phyloP scores from a whole-genome alignment of 2,797 vertebrate species.

The Gephyroberyx darwinii region DNA sequence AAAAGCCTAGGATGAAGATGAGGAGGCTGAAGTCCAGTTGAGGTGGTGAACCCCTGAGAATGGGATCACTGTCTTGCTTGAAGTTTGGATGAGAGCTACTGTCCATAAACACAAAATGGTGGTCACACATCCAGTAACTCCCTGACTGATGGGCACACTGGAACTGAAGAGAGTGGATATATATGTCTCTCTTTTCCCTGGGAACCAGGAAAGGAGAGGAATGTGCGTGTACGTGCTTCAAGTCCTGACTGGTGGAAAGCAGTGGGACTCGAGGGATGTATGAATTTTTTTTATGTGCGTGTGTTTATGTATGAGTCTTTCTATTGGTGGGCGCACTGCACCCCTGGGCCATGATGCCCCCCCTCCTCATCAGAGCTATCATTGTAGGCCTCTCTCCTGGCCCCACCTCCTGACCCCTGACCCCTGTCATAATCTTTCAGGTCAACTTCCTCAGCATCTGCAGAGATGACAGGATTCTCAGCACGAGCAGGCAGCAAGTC shows the following conservation, averaged over 20 bases:
- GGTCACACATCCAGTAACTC: conserved; percentile 67
- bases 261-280: conserved; percentile 61
- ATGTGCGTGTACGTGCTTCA: conserved; percentile 61
- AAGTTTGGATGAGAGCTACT: conserved; percentile 63
- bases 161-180: conserved; percentile 59
- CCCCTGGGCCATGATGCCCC: conserved; percentile 94
- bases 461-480: conserved; percentile 88
- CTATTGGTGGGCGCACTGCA: conserved; percentile 99
- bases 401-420: conserved; percentile 89
- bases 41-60: conserved; percentile 53
- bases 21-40: conserved; percentile 53
- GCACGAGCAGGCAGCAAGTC: conserved; percentile 95
- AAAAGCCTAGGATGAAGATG: conserved; percentile 67
- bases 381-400: conserved; percentile 94
- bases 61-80: conserved; percentile 55
- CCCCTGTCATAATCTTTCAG: conserved; percentile 94
- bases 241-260: conserved; percentile 68
- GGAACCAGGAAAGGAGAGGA: conserved; percentile 53
- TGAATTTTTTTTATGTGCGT: conserved; percentile 18
- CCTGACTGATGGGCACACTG: conserved; percentile 69
- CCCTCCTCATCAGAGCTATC: conserved; percentile 98
- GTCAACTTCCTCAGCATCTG: conserved; percentile 96
- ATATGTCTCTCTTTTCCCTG: conserved; percentile 49
- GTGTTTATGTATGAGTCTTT: conserved; percentile 67
- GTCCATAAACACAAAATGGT: conserved; percentile 70